Evolutionary conservation across 35 echinoderm and acorn worm species (phyloP).

Genomic region (Eucidaris tribuloides): DNA sequence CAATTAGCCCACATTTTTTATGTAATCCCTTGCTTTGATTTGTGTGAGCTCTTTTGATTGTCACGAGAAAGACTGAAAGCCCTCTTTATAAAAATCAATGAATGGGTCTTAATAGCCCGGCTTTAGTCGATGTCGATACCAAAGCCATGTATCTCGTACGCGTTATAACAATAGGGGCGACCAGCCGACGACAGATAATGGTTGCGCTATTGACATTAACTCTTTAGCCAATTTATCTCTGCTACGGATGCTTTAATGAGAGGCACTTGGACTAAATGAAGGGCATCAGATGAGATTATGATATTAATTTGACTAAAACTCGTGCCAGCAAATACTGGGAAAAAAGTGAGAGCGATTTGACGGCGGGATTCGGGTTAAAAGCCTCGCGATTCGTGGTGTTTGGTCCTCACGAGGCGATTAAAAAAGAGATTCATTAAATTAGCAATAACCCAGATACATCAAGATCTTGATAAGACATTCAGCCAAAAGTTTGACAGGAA

Average conservation of each 20-base stretch:
- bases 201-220: conserved; percentile 20
- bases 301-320: conserved; percentile 21
- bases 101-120: not conserved
- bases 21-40: conserved; percentile 26
- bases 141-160: not conserved
- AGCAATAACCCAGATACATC: conserved; percentile 22
- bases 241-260: conserved; percentile 16
- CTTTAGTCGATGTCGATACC: not conserved
- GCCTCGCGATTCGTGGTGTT: not conserved
- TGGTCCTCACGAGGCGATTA: not conserved
- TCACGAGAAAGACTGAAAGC: no score
- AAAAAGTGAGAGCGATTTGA: not conserved
- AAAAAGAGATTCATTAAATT: conserved; percentile 12
- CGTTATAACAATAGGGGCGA: not conserved
- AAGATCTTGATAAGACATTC: no score
- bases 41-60: no score
- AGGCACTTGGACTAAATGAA: not conserved
- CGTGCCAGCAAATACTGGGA: not conserved
- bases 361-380: conserved; percentile 9
- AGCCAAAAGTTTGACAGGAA: no score
- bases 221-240: conserved; percentile 18
- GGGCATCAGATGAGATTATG: not conserved
- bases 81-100: not conserved
- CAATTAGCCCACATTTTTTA: conserved; percentile 13
- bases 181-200: conserved; percentile 9